Evolutionary conservation across 2,113 vertebrate genomes (phyloP).

Genomic region (Tragelaphus strepsiceros): DNA sequence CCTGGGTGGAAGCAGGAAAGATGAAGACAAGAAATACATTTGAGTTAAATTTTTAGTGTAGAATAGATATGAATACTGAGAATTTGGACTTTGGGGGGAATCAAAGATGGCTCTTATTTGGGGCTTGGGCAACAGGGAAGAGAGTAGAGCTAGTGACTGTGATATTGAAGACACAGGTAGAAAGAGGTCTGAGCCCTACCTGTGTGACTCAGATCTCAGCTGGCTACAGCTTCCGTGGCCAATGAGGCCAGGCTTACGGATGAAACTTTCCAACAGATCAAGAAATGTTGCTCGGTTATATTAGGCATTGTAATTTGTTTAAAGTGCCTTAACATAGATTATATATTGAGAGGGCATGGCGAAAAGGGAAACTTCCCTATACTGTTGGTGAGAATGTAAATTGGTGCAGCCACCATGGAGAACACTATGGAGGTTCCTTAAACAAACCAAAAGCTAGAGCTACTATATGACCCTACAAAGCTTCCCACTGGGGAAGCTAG

Average conservation of each 20-base stretch:
- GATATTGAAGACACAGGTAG: not conserved
- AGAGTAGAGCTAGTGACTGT: not conserved
- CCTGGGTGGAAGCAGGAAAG: not conserved
- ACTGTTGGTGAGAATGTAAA: not conserved
- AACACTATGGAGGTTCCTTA: not conserved
- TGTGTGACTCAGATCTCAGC: not conserved
- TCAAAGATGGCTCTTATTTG: not conserved
- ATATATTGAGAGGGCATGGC: not conserved
- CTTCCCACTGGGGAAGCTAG: not conserved
- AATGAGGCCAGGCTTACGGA: accelerated
- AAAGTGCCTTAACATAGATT: not conserved
- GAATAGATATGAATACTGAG: not conserved
- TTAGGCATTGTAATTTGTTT: not conserved
- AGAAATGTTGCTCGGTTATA: not conserved
- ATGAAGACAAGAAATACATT: not conserved
- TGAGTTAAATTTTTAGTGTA: not conserved
- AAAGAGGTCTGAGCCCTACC: not conserved
- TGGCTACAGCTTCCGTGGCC: not conserved
- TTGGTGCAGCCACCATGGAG: not conserved
- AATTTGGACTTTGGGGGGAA: not conserved
- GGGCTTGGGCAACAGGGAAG: not conserved
- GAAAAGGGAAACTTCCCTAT: not conserved
- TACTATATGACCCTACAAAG: not conserved
- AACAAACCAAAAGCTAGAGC: not conserved
- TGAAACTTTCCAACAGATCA: not conserved